Evolutionary conservation across 64 coral and sea anemone species (phyloP), one percentile per base, ranked within the genome.

Genomic region (Catalaphyllia jardinei): DNA sequence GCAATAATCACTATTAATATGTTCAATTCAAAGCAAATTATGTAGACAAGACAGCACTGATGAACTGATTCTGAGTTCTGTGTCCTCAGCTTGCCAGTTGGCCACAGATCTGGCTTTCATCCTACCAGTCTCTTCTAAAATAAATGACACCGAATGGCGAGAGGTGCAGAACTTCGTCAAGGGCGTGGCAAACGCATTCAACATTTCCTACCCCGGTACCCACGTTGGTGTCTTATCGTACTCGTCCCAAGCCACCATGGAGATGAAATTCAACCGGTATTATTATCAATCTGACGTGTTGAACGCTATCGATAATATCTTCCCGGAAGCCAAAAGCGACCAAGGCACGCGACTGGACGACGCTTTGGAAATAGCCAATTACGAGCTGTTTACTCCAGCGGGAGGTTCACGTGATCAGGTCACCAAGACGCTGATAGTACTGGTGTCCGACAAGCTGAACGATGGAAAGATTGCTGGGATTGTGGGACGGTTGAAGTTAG

Each of bases 151-250:
- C 1, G 95, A 97, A n/a, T 97, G 95, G 95, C 76, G 86, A 19
- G 79, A 97, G 10, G 89, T 97, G 4, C 95, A 97, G 73, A 93
- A 97, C 78, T 97, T 97, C 73, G 88, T 91, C 19, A 97, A 97
- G 31, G 86, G 95, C 54, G 82, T 89, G 59, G 89, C 92, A 24
- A 91, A 65, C 77, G 95, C 95, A 29, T 97, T 93, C 62, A 97
- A 97, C 65, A 76, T 97, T 39, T 90, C 95, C 0, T 97, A 95
- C 78, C 88, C 83, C 33, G 97, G 94, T 51, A 95, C 97, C 57
- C 97, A 95, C 69, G 88, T 99, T 49, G 94, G 97, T 28, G 77
- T 99, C 30, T 76, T 99, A 63, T 95, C 97, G 1, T 99, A 99
- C 60, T 95, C 97, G 12, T 84, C 93, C 39, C 87, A 91, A 42